Percentiles rank a stretch among this genome's conserved stretches.
Evolutionary conservation across 1,140 invertebrate genomes (phyloP).

Genomic region (Cepaea nemoralis): DNA sequence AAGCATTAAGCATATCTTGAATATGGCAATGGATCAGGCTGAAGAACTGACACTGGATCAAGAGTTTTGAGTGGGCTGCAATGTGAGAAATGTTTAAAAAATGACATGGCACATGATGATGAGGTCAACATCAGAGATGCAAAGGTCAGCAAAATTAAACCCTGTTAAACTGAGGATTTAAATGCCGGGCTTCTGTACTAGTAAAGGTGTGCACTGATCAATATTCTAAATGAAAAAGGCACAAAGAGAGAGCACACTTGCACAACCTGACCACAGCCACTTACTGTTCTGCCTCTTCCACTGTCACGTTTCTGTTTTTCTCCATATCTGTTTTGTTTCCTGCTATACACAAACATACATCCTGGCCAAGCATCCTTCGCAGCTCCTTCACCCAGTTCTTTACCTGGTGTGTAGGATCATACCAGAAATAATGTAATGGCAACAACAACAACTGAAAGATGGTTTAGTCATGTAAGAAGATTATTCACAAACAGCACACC

Average conservation of each 20-base stretch:
- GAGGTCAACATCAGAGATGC: too few relatives aligned
- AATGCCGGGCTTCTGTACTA: neutral
- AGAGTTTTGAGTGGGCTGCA: too few relatives aligned
- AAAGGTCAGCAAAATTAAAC: too few relatives aligned
- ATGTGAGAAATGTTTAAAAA: too few relatives aligned
- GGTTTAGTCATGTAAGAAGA: too few relatives aligned
- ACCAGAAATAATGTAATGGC: too few relatives aligned
- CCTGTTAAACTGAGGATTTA: neutral
- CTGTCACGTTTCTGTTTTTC: slow-evolving; percentile 85
- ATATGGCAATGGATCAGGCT: too few relatives aligned
- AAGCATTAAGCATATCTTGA: too few relatives aligned
- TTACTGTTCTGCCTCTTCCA: slow-evolving; percentile 90
- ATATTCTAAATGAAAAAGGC: neutral
- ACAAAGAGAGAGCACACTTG: neutral
- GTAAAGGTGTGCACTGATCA: neutral
- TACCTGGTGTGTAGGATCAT: slow-evolving; percentile 76
- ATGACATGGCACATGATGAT: too few relatives aligned
- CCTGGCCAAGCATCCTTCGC: slow-evolving; percentile 93
- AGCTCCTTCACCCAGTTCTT: slow-evolving; percentile 99
- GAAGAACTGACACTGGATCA: too few relatives aligned
- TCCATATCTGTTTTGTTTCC: slow-evolving; percentile 99
- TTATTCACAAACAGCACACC: too few relatives aligned
- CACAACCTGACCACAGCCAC: slow-evolving; percentile 68
- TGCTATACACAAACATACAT: slow-evolving; percentile 92
- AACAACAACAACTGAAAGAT: too few relatives aligned